Evolutionary conservation across 92 coral and sea anemone genomes (phyloP).

Genomic region (Actinernus sp.): DNA sequence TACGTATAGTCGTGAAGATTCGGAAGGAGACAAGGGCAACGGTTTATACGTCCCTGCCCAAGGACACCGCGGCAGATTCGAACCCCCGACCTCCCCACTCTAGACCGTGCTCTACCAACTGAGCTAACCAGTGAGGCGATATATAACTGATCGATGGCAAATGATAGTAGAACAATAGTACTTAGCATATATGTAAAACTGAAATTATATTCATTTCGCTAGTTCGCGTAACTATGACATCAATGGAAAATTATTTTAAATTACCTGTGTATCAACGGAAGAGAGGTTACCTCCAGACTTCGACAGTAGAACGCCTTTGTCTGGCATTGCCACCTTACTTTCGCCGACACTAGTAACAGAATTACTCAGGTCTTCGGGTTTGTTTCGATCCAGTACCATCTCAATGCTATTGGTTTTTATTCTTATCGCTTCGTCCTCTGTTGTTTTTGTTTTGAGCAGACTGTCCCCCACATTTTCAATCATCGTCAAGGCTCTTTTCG

Average conservation of each 20-base stretch:
- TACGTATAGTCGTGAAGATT: not conserved
- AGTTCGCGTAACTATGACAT: no score
- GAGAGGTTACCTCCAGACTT: constrained; percentile 12
- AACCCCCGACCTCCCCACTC: no score
- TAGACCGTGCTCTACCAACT: no score
- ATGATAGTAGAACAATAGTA: no score
- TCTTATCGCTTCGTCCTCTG: constrained; percentile 52
- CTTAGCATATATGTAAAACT: no score
- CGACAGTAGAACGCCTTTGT: not conserved
- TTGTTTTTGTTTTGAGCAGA: constrained; percentile 43
- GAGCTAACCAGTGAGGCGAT: no score
- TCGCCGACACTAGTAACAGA: constrained; percentile 30
- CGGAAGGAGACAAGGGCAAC: no score
- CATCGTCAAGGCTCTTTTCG: constrained; percentile 58
- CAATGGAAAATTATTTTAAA: no score
- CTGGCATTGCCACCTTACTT: constrained; percentile 41
- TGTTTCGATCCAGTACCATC: constrained; percentile 56
- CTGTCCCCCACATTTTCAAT: constrained; percentile 69
- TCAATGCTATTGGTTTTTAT: constrained; percentile 66
- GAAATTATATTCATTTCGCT: no score
- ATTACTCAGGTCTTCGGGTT: constrained; percentile 51
- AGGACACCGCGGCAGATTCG: no score
- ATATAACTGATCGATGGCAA: no score
- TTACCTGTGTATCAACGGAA: constrained; percentile 79
- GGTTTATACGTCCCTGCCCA: no score